phyloP scores from a whole-genome alignment of 2,888 invertebrate genomes.

The Myopa tessellatipennis region DNA sequence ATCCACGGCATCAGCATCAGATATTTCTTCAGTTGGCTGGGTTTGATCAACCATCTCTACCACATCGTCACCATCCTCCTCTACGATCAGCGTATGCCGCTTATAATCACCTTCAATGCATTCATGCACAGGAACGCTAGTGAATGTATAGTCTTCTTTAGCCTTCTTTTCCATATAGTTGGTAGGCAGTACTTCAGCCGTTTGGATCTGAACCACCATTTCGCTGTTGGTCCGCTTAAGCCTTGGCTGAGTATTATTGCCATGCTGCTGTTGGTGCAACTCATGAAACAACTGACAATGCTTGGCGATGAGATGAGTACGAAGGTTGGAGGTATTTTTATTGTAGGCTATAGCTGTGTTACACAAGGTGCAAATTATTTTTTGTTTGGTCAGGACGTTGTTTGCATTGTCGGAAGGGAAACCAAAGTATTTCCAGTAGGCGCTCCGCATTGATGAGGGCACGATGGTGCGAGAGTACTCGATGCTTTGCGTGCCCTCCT shows the following conservation, averaged over 20 bases:
- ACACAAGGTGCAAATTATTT: slow-evolving; percentile 58
- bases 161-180: not conserved
- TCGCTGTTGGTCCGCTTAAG: slow-evolving; percentile 21
- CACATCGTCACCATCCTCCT: slow-evolving; percentile 14
- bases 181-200: not conserved
- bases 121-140: not conserved
- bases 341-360: slow-evolving; percentile 56
- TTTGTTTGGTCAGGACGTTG: slow-evolving; percentile 56
- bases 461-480: slow-evolving; percentile 56
- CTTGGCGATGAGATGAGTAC: slow-evolving; percentile 57
- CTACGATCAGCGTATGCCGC: slow-evolving; percentile 26
- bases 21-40: not conserved
- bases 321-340: slow-evolving; percentile 59
- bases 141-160: not conserved
- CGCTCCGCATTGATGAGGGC: slow-evolving; percentile 57
- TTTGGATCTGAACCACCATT: not conserved
- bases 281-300: slow-evolving; percentile 54
- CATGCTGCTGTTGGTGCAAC: slow-evolving; percentile 41
- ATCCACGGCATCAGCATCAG: slow-evolving; percentile 7
- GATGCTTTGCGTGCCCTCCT: slow-evolving; percentile 44
- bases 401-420: slow-evolving; percentile 57
- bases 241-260: slow-evolving; percentile 11
- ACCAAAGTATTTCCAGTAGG: slow-evolving; percentile 60
- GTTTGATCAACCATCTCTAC: slow-evolving; percentile 18
- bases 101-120: slow-evolving; percentile 7